Conservation (phyloP, 2,113 vertebrate species). For the Siniperca knerii region DNA sequence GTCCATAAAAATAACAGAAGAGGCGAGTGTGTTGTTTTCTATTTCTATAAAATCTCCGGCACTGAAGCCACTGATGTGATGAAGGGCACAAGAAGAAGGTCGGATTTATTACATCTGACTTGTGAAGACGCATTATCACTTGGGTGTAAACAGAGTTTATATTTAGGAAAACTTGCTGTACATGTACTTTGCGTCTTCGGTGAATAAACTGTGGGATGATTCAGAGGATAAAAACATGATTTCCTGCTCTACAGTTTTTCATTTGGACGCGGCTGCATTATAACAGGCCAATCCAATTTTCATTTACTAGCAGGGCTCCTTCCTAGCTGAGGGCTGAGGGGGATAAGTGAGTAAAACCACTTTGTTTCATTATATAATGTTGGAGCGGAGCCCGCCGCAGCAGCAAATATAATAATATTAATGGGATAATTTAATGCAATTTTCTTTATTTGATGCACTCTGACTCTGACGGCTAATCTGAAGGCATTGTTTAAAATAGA, state of each 20-base stretch:
- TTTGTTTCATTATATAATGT: slow-evolving; percentile 82
- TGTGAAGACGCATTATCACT: too few relatives aligned
- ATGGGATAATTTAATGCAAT: slow-evolving; percentile 86
- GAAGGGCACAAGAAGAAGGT: too few relatives aligned
- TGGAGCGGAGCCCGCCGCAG: slow-evolving; percentile 23
- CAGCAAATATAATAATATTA: slow-evolving; percentile 82
- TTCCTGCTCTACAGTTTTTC: slow-evolving; percentile 41
- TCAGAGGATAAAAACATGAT: slow-evolving; percentile 11
- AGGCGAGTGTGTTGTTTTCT: too few relatives aligned
- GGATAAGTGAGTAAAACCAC: slow-evolving; percentile 77
- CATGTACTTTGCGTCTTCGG: neutral
- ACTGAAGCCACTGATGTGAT: too few relatives aligned
- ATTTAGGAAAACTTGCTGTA: neutral
- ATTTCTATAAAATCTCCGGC: too few relatives aligned
- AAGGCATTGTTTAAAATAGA: slow-evolving; percentile 78
- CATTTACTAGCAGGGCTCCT: slow-evolving; percentile 67
- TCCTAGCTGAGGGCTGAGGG: slow-evolving; percentile 63
- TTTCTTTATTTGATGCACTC: slow-evolving; percentile 83
- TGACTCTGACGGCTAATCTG: slow-evolving; percentile 82
- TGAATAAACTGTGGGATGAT: neutral
- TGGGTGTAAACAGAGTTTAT: too few relatives aligned
- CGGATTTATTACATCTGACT: too few relatives aligned
- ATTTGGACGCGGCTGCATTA: slow-evolving; percentile 68
- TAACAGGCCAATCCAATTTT: slow-evolving; percentile 73
- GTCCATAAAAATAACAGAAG: too few relatives aligned